Conservation (phyloP, 2,797 vertebrate genomes). For the Sternarchorhynchus goeldii region DNA sequence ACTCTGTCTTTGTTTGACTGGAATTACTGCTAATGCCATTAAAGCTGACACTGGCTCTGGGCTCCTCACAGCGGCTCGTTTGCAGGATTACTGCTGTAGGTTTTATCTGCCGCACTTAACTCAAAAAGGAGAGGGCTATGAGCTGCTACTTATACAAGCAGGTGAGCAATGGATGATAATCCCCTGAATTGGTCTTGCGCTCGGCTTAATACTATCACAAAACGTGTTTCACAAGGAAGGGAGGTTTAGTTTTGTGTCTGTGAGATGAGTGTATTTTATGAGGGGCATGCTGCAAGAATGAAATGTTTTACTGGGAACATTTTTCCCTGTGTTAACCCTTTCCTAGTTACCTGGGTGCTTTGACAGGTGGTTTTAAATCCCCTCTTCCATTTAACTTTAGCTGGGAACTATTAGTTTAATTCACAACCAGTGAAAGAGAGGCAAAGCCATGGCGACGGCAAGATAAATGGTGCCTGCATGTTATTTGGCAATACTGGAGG, state of each 20-base stretch:
- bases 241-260: too few species aligned
- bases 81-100: conserved; percentile 53
- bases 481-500: neutral
- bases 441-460: conserved; percentile 5
- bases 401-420: conserved; percentile 29
- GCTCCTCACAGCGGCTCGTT: conserved; percentile 43
- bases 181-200: neutral
- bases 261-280: too few species aligned
- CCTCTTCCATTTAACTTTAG: conserved; percentile 12
- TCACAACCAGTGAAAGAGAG: conserved; percentile 3
- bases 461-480: neutral
- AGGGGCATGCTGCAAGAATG: too few species aligned
- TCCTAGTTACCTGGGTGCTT: conserved; percentile 16
- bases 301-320: too few species aligned
- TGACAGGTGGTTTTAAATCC: conserved; percentile 26
- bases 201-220: neutral
- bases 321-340: neutral
- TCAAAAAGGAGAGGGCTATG: neutral
- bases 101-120: conserved; percentile 45
- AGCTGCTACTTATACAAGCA: conserved; percentile 28
- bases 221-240: neutral
- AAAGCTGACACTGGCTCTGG: conserved; percentile 65
- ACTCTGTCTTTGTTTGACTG: conserved; percentile 54
- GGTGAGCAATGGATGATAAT: conserved; percentile 6
- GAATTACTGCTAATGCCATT: conserved; percentile 77